A percentile compares a stretch with the other conserved stretches of the same genome.
Conservation (phyloP, 2,888 invertebrate species). For the Ophion slaviceki region DNA sequence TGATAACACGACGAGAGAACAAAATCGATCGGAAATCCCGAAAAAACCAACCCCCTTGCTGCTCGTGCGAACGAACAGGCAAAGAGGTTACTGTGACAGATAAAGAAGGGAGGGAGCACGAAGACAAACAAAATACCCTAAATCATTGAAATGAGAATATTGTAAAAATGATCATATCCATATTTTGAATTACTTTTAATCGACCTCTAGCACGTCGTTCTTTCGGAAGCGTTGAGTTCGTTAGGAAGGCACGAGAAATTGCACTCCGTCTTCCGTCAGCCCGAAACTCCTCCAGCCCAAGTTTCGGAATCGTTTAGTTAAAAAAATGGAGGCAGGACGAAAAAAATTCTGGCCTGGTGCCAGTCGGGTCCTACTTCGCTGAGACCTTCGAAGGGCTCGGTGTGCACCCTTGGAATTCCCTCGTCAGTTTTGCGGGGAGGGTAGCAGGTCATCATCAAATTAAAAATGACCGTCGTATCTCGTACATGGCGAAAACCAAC, state of each 20-base stretch:
- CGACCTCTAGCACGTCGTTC: not conserved
- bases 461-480: not conserved
- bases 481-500: not conserved
- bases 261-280: not conserved
- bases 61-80: not conserved
- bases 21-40: not conserved
- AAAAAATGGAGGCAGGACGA: not conserved
- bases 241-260: not conserved
- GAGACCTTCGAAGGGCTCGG: not conserved
- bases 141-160: not conserved
- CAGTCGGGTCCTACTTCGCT: not conserved
- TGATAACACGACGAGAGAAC: slow-evolving; percentile 1
- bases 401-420: not conserved
- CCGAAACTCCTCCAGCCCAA: not conserved
- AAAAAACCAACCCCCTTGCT: not conserved
- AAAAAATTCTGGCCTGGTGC: slow-evolving; percentile 2
- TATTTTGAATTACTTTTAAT: not conserved
- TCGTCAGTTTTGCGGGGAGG: not conserved
- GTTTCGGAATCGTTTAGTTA: not conserved
- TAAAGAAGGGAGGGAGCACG: not conserved
- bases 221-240: not conserved
- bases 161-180: not conserved
- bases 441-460: not conserved
- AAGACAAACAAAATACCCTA: not conserved
- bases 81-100: not conserved